Percentiles rank a stretch among this genome's conserved stretches.
Evolutionary conservation across 2,888 invertebrate genomes (phyloP).

Genomic region (Theretra japonica): DNA sequence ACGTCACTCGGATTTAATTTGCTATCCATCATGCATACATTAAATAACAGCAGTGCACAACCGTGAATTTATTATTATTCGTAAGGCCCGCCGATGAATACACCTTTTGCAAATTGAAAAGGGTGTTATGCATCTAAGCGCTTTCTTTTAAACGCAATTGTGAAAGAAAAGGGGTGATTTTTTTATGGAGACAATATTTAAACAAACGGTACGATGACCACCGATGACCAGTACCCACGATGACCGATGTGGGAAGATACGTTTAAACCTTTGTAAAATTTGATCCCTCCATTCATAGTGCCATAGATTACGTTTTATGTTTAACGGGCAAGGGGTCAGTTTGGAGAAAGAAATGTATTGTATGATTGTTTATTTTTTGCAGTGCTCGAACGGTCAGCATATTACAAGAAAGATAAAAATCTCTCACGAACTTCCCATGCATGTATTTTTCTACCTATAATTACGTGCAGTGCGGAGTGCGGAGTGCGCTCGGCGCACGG

Average conservation of each 20-base stretch:
- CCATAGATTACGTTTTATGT: slow-evolving; percentile 65
- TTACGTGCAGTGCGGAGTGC: slow-evolving; percentile 58
- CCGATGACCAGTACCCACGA: slow-evolving; percentile 78
- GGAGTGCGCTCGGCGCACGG: slow-evolving; percentile 7
- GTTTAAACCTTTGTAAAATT: slow-evolving; percentile 64
- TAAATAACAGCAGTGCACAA: slow-evolving; percentile 6
- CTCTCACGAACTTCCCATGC: slow-evolving; percentile 72
- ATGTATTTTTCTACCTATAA: slow-evolving; percentile 80
- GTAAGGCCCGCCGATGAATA: slow-evolving; percentile 50
- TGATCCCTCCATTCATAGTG: slow-evolving; percentile 71
- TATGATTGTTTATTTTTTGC: slow-evolving; percentile 73
- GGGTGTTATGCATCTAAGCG: slow-evolving; percentile 68
- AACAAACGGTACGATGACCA: slow-evolving; percentile 77
- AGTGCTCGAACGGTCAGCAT: slow-evolving; percentile 69
- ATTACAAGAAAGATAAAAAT: slow-evolving; percentile 68
- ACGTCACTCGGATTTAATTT: background rate
- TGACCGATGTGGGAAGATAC: slow-evolving; percentile 82
- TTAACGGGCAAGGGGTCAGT: slow-evolving; percentile 64
- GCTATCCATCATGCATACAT: background rate
- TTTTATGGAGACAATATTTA: slow-evolving; percentile 67
- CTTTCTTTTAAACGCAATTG: slow-evolving; percentile 65
- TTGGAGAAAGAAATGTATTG: slow-evolving; percentile 58
- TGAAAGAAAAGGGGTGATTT: slow-evolving; percentile 69
- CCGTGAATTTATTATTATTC: slow-evolving; percentile 16
- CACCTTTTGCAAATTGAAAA: slow-evolving; percentile 67